Evolutionary conservation across 2,113 vertebrate species (phyloP), one percentile per base, ranked within the genome.

Genomic region (Polypterus senegalus): DNA sequence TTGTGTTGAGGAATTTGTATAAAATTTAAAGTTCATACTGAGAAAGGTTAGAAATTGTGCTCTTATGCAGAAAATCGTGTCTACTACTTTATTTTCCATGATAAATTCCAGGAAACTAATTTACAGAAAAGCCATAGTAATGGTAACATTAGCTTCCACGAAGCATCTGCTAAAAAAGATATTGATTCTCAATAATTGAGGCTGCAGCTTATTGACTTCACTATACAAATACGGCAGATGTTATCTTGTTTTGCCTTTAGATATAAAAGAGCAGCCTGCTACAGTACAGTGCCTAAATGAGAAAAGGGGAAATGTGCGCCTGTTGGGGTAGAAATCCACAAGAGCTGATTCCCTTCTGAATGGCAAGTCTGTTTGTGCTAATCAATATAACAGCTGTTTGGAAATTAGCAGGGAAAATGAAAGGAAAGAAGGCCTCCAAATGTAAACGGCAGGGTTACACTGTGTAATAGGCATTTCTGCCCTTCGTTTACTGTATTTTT

Each of bases 151-250:
- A 53, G n/a, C 53, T 65, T 62, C 55, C 56, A 62, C 52, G 55
- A 61, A 58, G 60, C 51, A 61, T 66, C 9, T 57, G 61, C 27
- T 51, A 69, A 66, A 73, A 68, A 57, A 46, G 65, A 57, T 61
- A 75, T 71, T 63, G 69, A 73, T 71, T 73, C 64, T 63, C 65
- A 67, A 67, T 76, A 76, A 70, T 63, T 72, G 47, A 70, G 65
- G 61, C 60, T 57, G n/a, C 47, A 61, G 46, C 47, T 49, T 58
- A 9, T 66, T 11, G 61, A 61, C 68, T 61, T 64, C 46, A 66
- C 54, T 44, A 61, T 57, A 45, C 64, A 58, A 53, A 66, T 64
- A 67, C 66, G 63, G 56, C 60, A 70, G 58, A 66, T 69, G 58
- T 11, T 67, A 67, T 72, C 68, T 62, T 54, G 10, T 65, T 66